A percentile compares a stretch with the other conserved stretches of the same genome.
These are phyloP conservation scores for Masticophis lateralis DNA, from an alignment of 2,797 vertebrate species.

Conservation along the genomic window DNA sequence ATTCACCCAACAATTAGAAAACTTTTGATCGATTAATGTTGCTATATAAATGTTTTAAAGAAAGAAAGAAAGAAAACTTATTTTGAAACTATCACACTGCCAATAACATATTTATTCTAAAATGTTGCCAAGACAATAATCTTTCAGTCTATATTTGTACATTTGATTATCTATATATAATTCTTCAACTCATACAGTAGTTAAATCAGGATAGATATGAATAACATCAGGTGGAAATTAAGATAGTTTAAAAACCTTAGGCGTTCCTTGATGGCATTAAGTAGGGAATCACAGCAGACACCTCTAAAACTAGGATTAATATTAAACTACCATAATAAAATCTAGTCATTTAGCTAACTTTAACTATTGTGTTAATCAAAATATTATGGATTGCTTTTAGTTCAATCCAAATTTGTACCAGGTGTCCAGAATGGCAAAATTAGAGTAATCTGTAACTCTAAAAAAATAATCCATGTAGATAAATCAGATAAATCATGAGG, in stretches of 20 bases:
- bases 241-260: not conserved
- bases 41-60: not conserved
- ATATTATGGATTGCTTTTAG: not conserved
- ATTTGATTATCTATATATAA: not conserved
- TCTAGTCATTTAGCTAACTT: not conserved
- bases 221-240: not conserved
- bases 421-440: not conserved
- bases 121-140: not conserved
- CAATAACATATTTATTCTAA: not conserved
- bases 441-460: not conserved
- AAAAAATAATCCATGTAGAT: not conserved
- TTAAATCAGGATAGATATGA: not conserved
- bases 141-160: not conserved
- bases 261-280: not conserved
- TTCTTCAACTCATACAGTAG: not conserved
- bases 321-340: not conserved
- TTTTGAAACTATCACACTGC: not conserved
- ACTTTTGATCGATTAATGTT: not conserved
- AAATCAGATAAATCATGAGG: not conserved
- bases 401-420: not conserved
- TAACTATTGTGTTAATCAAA: not conserved
- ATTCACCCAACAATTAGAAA: not conserved
- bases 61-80: not conserved
- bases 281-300: not conserved
- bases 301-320: not conserved